Conservation (phyloP, 2,113 vertebrate species). For the Tyto alba region DNA sequence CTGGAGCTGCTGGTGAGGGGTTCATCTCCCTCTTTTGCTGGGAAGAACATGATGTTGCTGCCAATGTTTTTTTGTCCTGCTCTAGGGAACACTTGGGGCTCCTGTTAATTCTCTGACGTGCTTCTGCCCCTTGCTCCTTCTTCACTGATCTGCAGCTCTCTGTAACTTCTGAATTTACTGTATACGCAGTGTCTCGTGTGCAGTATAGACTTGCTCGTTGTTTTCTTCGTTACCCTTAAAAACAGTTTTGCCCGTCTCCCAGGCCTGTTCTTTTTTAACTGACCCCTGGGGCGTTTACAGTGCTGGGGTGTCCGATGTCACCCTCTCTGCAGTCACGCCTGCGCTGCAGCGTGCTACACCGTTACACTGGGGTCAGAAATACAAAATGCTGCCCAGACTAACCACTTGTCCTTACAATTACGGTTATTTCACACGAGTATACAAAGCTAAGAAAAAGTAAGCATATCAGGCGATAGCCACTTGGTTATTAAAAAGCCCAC, state of each 20-base stretch:
- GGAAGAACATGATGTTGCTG: neutral
- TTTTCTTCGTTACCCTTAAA: neutral
- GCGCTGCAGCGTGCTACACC: accelerated
- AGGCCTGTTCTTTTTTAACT: neutral
- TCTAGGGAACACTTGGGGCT: accelerated
- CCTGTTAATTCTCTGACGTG: neutral
- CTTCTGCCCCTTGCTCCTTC: neutral
- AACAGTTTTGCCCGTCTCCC: neutral
- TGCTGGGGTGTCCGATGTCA: neutral
- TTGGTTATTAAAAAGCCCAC: neutral
- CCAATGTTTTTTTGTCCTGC: neutral
- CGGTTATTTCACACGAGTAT: accelerated
- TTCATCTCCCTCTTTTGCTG: neutral
- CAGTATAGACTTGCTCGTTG: neutral
- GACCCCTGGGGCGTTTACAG: accelerated
- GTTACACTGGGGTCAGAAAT: accelerated
- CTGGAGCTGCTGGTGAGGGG: neutral
- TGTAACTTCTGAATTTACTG: neutral
- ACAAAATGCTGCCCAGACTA: neutral
- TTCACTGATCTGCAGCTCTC: neutral
- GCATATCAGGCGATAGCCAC: neutral
- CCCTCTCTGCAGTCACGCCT: neutral
- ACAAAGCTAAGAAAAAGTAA: neutral
- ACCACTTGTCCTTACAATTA: accelerated
- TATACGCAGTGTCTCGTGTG: accelerated